Conservation (phyloP, 2,797 vertebrate genomes). For the Pangasius mekongensis region DNA sequence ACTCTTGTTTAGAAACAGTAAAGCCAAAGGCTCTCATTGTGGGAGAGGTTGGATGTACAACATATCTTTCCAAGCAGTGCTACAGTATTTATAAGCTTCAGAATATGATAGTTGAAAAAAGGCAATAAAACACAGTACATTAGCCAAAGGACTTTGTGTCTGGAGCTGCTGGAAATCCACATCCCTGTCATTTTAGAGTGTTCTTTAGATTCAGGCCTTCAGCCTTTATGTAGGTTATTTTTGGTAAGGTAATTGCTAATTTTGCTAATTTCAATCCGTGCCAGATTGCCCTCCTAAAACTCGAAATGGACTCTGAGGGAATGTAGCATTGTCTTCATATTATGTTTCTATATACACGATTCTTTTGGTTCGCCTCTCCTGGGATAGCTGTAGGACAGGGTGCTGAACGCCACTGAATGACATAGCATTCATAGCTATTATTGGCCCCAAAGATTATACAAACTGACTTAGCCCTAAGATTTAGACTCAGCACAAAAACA, state of each 20-base stretch:
- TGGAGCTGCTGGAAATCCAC: not conserved
- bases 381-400: not conserved
- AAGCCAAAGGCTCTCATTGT: not conserved
- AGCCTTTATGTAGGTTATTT: conserved; percentile 35
- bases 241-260: conserved; percentile 39
- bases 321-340: not conserved
- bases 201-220: conserved; percentile 11
- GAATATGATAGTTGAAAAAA: conserved; percentile 2
- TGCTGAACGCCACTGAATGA: not conserved
- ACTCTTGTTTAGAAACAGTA: not conserved
- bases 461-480: not conserved
- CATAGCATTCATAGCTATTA: not conserved
- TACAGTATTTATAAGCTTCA: not conserved
- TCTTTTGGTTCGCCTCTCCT: not conserved
- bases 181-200: not conserved
- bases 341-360: not conserved
- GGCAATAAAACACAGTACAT: not conserved
- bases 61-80: not conserved
- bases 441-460: not conserved
- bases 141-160: not conserved
- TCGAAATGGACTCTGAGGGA: not conserved
- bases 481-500: not conserved
- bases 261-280: conserved; percentile 25
- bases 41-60: conserved; percentile 8
- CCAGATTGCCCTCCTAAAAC: not conserved